Base-by-base conservation (phyloP, 2,113 vertebrate species). In the Sitta europaea region DNA sequence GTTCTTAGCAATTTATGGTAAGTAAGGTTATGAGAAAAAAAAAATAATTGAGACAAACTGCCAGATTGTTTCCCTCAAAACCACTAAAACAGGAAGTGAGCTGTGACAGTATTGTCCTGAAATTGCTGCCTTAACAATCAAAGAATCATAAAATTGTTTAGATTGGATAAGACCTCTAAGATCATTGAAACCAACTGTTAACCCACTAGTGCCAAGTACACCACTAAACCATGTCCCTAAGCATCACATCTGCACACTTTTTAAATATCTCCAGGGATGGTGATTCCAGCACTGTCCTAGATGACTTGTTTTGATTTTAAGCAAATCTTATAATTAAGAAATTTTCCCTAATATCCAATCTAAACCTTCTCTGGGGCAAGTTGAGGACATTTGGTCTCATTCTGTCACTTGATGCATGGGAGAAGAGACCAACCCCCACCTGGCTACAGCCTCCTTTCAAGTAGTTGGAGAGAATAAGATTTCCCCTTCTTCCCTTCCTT, bases 1-100 rank as follows among this genome's bases (percentile, higher is more conserved):
- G 10, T 35, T 85, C 92, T 79, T 76, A 94, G 42, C 11, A 91
- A 54, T 68, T 92, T 78, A 81, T 91, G 19, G 35, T 73, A 68
- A 75, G 47, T 65, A 80, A 65, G 13, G 24, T 85, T 88, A 90
- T 35, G 24, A 82, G 21, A 12, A 63, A 63, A 82, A 67, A 67
- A 62, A 61, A 54, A 61, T 28, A 36, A 51, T 18, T 68, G 63
- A 35, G 80, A 65, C 29, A 90, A 80, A 90, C 38, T 90, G 51
- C 29, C 10, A 42, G 28, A 57, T 19, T 81, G 12, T 75, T 92
- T 84, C n/a, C 14, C 28, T 73, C 38, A 70, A 79, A 92, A 68
- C 31, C 23, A 79, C 25, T 88, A 48, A 79, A 87, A 14, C 45
- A 50, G 28, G 29, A 94, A 81, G 51, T 59, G 18, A 91, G 10